Base-by-base conservation (phyloP, 2,113 vertebrate species). In the Haplochromis burtoni region DNA sequence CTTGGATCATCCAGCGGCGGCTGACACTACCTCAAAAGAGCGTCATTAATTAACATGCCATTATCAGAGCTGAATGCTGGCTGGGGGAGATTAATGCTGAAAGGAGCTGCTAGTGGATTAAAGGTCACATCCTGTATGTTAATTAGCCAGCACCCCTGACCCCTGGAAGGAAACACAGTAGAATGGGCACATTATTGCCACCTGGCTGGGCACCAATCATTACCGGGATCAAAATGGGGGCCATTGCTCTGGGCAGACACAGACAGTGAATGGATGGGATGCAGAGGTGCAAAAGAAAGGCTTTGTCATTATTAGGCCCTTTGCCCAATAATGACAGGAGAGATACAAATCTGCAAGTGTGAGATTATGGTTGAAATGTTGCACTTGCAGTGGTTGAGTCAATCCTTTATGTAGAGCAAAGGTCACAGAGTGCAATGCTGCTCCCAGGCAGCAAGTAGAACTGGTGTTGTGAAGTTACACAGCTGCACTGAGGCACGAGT, bases 61-160 rank as follows among this genome's bases (percentile, higher is more conserved):
- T 96, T 96, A 96, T 94, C 88, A 91, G 89, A 92, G 89, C 89
- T 93, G 94, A 95, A 96, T 91, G 89, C 86, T 82, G 83, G 93
- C 92, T 84, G 87, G 87, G 90, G 80, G 85, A 95, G 96, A 96
- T 96, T 95, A 95, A 97, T 96, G 94, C 89, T 90, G 88, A 66
- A 68, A 93, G 91, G 93, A 95, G 93, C 93, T 93, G 93, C 92
- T 82, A 85, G 91, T 93, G 92, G 94, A 93, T 91, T 90, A 96
- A 95, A 96, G 96, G 96, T 97, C 95, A 95, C 93, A 96, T 97
- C 96, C 95, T 95, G 95, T 95, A 94, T 96, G 96, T 96, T 96
- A 95, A 96, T 96, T 95, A 95, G 95, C 63, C 87, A 33, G 82
- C 88, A 95, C 94, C 96, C 95, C 86, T 96, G 94, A 95, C 94